Base-by-base conservation (phyloP, 2,888 invertebrate species). In the Drosophila siamana region DNA sequence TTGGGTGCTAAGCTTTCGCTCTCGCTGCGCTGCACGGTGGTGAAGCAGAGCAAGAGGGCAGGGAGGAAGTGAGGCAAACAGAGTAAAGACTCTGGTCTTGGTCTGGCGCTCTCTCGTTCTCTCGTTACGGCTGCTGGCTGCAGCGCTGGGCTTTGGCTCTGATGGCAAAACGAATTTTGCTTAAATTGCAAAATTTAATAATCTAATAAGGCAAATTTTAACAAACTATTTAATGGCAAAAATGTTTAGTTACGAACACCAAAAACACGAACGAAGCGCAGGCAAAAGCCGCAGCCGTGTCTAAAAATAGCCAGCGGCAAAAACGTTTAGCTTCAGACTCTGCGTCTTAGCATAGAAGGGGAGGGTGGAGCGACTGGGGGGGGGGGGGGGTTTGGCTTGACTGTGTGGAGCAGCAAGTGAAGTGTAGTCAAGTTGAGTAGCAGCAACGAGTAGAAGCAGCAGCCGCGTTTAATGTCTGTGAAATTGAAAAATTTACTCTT, bases 381-480 rank as follows among this genome's bases (percentile, higher is more conserved):
- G 24, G n/a, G 13, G 40, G 1, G 15, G 30, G 19, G 19, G 19
- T 19, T 19, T n/a, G n/a, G n/a, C 19, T 4, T 24, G 33, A 15
- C 30, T 33, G 43, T 11, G 22, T 15, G 43, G 24, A 28, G 52
- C 19, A 46, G 68, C 64, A 73, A 68, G 55, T 78, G 61, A 52
- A 82, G 86, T 56, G 62, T 65, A 68, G 71, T 57, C 59, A 54
- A 64, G 80, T 51, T 57, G 46, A 60, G 67, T 24, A 61, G 61
- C 66, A 59, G 56, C 65, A 54, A 43, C 19, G 63, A 59, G 56
- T 69, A 74, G 86, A 78, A 61, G 84, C 67, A 30, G 30, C 81
- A 63, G 87, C 68, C 82, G 85, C 84, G 85, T 87, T 88, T 86
- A 89, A 86, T 86, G 85, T 87, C 88, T 89, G 89, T 88, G 89